Evolutionary conservation across 2,888 invertebrate genomes (phyloP).

Genomic region (Arge pagana): DNA sequence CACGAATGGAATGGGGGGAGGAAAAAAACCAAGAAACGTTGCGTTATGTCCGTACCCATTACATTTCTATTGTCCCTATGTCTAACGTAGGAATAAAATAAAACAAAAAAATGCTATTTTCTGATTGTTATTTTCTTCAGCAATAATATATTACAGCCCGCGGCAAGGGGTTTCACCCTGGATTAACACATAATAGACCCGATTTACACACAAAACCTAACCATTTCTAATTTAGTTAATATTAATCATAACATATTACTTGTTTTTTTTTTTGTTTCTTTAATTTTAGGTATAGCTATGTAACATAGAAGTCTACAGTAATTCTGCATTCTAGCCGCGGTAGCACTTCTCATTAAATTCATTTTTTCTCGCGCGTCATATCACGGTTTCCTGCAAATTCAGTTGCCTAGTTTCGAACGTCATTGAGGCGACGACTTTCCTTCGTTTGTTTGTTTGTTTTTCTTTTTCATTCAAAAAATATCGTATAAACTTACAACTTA

Average conservation of each 20-base stretch:
- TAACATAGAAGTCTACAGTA: conserved; percentile 15
- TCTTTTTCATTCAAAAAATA: conserved; percentile 24
- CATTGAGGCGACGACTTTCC: too few species aligned
- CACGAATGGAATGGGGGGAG: too few species aligned
- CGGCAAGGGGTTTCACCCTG: conserved; percentile 15
- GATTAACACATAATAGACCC: conserved; percentile 15
- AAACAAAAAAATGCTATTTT: conserved; percentile 18
- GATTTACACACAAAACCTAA: conserved; percentile 16
- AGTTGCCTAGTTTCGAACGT: too few species aligned
- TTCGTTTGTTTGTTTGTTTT: conserved; percentile 20
- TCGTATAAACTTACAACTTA: too few species aligned
- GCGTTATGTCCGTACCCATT: conserved; percentile 1
- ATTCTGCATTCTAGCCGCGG: conserved; percentile 8
- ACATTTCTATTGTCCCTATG: conserved; percentile 16
- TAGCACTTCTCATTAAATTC: conserved; percentile 22
- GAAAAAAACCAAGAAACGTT: too few species aligned
- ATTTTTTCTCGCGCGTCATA: conserved; percentile 10
- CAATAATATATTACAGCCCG: conserved; percentile 21
- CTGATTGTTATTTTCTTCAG: conserved; percentile 13
- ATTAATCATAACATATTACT: conserved; percentile 10
- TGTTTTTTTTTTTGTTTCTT: background rate
- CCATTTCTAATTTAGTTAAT: conserved; percentile 15
- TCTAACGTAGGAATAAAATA: conserved; percentile 17
- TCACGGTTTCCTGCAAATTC: too few species aligned
- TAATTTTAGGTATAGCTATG: conserved; percentile 7